phyloP scores from a whole-genome alignment of 2,113 vertebrate genomes.

The Oxyura jamaicensis region DNA sequence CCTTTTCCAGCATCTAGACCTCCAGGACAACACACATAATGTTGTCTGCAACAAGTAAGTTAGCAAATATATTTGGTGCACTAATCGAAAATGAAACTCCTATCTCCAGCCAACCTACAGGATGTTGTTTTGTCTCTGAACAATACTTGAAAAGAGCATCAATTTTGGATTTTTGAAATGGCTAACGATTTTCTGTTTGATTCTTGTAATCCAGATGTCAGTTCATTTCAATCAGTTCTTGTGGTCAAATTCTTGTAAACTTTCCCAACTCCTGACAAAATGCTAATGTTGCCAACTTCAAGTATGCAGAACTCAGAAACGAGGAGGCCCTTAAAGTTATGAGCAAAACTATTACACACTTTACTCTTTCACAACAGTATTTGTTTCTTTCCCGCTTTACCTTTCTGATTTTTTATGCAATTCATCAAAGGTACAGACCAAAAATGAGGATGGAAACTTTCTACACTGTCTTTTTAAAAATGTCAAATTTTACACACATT shows the following conservation, averaged over 20 bases:
- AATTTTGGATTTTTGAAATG: neutral
- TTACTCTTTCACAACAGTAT: neutral
- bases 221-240: neutral
- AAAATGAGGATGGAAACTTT: neutral
- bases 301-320: neutral
- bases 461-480: neutral
- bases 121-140: neutral
- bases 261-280: neutral
- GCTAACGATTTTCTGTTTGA: neutral
- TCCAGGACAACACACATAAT: neutral
- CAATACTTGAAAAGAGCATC: neutral
- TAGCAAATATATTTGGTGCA: neutral
- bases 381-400: neutral
- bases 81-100: neutral
- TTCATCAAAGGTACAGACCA: neutral
- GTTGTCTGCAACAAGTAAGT: neutral
- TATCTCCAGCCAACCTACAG: neutral
- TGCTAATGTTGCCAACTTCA: neutral
- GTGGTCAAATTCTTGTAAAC: neutral
- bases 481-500: neutral
- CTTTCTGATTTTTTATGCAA: neutral
- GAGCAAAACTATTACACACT: neutral
- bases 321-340: neutral
- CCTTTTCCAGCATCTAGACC: neutral
- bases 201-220: neutral